Conservation (phyloP, 2,113 vertebrate species). For the Bubo blakistoni region DNA sequence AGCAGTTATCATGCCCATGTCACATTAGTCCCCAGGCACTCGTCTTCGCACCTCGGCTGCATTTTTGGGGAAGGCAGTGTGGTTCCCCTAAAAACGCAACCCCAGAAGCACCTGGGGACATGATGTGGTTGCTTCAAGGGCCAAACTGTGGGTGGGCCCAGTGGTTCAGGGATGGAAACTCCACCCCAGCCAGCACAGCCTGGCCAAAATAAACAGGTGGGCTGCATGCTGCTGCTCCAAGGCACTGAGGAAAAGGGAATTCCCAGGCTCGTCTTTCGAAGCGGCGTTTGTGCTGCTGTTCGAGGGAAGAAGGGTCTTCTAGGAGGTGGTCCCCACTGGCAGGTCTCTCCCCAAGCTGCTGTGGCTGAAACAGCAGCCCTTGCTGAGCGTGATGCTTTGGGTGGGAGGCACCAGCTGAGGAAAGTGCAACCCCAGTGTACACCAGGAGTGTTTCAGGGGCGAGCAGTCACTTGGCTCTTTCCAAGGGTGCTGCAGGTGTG, state of each 20-base stretch:
- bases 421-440: fast-evolving
- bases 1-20: fast-evolving
- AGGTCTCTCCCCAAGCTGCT: fast-evolving
- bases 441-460: fast-evolving
- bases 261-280: not conserved
- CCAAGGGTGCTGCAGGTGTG: not conserved
- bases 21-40: not conserved
- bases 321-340: not conserved
- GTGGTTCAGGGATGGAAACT: not conserved
- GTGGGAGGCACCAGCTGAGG: not conserved
- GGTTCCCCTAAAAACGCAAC: not conserved
- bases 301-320: not conserved
- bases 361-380: too few species aligned
- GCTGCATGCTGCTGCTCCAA: not conserved
- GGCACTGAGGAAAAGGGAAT: not conserved
- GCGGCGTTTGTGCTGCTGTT: not conserved
- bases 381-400: not conserved
- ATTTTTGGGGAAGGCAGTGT: not conserved
- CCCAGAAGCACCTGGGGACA: not conserved
- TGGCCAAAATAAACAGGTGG: not conserved
- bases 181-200: not conserved
- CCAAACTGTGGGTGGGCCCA: too few species aligned
- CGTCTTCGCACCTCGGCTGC: not conserved
- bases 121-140: not conserved
- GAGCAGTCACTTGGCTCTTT: not conserved